These are phyloP conservation scores for Thera britannica DNA, from an alignment of 2,888 invertebrate genomes.

Conservation along the genomic window DNA sequence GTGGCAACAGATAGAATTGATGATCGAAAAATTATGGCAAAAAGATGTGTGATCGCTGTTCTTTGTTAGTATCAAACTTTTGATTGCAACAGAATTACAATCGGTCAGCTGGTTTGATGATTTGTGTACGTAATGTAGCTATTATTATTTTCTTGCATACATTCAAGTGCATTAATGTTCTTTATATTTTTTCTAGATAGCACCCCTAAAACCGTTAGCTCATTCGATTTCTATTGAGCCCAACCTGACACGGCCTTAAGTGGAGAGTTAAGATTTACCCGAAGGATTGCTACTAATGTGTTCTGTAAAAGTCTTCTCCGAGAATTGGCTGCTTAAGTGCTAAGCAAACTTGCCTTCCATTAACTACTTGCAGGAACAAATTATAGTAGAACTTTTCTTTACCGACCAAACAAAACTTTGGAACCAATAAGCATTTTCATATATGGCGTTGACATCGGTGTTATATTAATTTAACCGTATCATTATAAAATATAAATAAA, in stretches of 20 bases:
- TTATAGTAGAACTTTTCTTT: conserved; percentile 78
- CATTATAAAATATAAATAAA: too few species aligned
- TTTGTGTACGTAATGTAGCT: too few species aligned
- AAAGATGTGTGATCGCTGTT: too few species aligned
- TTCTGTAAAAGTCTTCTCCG: conserved; percentile 76
- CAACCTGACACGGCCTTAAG: conserved; percentile 75
- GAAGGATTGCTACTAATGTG: conserved; percentile 77
- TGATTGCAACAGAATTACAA: too few species aligned
- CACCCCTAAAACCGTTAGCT: conserved; percentile 45
- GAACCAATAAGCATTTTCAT: background rate
- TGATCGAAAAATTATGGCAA: too few species aligned
- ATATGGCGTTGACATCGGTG: too few species aligned
- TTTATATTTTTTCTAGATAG: too few species aligned
- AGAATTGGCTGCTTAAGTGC: conserved; percentile 79
- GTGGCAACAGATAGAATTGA: too few species aligned
- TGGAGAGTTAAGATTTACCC: conserved; percentile 80
- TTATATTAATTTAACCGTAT: too few species aligned
- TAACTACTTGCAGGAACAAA: conserved; percentile 78
- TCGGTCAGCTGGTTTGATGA: background rate
- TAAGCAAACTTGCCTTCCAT: conserved; percentile 78
- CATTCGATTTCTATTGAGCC: conserved; percentile 74
- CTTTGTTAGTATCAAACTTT: too few species aligned
- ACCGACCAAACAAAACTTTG: conserved; percentile 55
- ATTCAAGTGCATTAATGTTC: too few species aligned
- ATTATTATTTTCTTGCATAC: too few species aligned